Base-by-base conservation (phyloP, 2,797 vertebrate species). In the Syngnathus acus region DNA sequence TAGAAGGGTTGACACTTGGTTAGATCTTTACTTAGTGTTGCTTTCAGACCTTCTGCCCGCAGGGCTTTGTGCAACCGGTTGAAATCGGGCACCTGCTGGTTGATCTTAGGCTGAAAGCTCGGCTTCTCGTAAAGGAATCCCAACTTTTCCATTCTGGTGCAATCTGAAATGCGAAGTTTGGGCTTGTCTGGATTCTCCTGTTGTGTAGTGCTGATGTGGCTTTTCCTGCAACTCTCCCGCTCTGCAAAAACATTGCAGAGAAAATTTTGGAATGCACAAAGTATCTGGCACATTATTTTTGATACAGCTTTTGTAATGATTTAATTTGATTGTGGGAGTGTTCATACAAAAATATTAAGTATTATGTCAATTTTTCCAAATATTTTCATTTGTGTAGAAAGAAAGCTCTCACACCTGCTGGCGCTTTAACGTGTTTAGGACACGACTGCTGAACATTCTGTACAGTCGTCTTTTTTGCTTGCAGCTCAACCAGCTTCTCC, bases 1-100 rank as follows among this genome's bases (percentile, higher is more conserved):
- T 79, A 72, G 86, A 99, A 99, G 4, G 95, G 95, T 68, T 93
- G 92, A 87, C 81, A 97, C 71, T 53, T 90, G n/a, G 91, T 96
- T 40, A 77, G 74, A 64, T 93, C 93, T 83, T 79, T 89, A 63
- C 67, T 84, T 73, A 91, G 89, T 55, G 82, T 77, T 78, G 79
- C 92, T 51, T 78, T 87, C 75, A 86, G 62, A 2, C 75, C 82
- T 82, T 90, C 87, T 72, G 78, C 93, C 82, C 94, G 95, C 78
- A 97, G 91, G 1, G 89, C 88, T 85, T 84, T 89, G 77, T 96
- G 93, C 69, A 97, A 88, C 78, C 72, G 83, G 65, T 90, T 87
- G 77, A 95, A 96, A 78, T 99, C 91, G 0, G 96, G 97, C 61
- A 96, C 78, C 7, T 77, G 72, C 4, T 85, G 72, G 66, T 92